Conservation (phyloP, 2,888 invertebrate species). For the Neocrepidodera transversa region DNA sequence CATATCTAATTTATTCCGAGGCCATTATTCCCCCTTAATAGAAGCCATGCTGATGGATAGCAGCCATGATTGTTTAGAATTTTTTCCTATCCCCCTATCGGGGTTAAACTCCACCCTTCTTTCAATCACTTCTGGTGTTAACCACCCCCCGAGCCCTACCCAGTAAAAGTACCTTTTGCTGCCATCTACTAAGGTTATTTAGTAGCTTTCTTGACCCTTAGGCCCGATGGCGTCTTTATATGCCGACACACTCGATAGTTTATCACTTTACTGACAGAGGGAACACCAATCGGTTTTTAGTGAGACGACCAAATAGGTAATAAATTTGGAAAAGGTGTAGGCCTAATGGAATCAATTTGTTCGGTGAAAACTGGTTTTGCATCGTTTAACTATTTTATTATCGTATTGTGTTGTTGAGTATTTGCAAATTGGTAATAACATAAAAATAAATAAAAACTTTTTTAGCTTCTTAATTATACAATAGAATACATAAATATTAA, state of each 20-base stretch:
- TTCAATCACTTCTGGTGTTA: conserved; percentile 63
- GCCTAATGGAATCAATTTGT: conserved; percentile 11
- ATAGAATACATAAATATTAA: no score
- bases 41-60: conserved; percentile 67
- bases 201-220: conserved; percentile 58
- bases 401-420: no score
- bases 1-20: conserved; percentile 38
- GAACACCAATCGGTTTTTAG: conserved; percentile 45
- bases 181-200: conserved; percentile 61
- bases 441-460: no score
- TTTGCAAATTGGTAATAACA: no score
- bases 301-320: conserved; percentile 10
- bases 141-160: conserved; percentile 56
- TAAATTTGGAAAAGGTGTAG: conserved; percentile 7
- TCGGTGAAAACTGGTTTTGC: conserved; percentile 7
- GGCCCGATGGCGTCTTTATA: conserved; percentile 40
- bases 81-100: conserved; percentile 55
- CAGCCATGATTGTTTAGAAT: conserved; percentile 67
- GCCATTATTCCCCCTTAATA: conserved; percentile 46
- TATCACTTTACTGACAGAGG: conserved; percentile 60
- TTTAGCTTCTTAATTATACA: no score
- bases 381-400: conserved; percentile 12
- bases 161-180: conserved; percentile 54
- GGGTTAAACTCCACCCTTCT: conserved; percentile 66
- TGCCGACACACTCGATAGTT: conserved; percentile 56